phyloP scores from a whole-genome alignment of 2,888 invertebrate genomes.

The Didymodactylos carnosus region DNA sequence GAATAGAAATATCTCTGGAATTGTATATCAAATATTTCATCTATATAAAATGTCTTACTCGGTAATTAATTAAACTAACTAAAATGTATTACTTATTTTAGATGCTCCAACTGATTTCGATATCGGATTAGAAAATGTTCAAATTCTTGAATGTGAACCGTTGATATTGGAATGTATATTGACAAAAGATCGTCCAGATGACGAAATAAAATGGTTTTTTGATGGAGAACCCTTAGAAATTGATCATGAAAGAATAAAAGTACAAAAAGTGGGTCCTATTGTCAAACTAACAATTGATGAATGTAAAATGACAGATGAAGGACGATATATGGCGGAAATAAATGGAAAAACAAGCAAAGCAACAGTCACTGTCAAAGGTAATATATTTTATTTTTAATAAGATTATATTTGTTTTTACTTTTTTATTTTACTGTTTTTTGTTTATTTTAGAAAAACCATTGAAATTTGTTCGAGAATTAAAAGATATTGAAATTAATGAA shows the following conservation, averaged over 20 bases:
- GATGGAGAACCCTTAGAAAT: constrained; percentile 2
- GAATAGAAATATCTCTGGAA: no score
- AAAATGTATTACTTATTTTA: neutral
- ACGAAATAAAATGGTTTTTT: constrained; percentile 7
- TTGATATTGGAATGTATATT: neutral
- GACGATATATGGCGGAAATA: constrained; percentile 1
- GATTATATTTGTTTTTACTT: no score
- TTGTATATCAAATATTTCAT: no score
- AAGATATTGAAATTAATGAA: constrained; percentile 6
- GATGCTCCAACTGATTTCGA: neutral
- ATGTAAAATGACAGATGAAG: constrained; percentile 4
- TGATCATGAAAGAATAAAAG: neutral
- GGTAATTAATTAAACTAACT: no score
- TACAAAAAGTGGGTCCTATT: neutral
- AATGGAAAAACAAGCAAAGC: constrained; percentile 1
- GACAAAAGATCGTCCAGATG: neutral
- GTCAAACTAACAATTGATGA: constrained; percentile 3
- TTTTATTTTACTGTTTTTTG: neutral
- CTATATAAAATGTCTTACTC: no score
- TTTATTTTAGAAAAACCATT: constrained; percentile 2
- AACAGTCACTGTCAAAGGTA: constrained; percentile 6
- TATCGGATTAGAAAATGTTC: neutral
- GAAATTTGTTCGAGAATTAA: neutral
- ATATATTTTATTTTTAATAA: neutral
- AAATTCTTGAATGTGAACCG: neutral